These are phyloP conservation scores for Tromatobia lineatoria DNA, from an alignment of 2,888 invertebrate genomes.

Conservation along the genomic window DNA sequence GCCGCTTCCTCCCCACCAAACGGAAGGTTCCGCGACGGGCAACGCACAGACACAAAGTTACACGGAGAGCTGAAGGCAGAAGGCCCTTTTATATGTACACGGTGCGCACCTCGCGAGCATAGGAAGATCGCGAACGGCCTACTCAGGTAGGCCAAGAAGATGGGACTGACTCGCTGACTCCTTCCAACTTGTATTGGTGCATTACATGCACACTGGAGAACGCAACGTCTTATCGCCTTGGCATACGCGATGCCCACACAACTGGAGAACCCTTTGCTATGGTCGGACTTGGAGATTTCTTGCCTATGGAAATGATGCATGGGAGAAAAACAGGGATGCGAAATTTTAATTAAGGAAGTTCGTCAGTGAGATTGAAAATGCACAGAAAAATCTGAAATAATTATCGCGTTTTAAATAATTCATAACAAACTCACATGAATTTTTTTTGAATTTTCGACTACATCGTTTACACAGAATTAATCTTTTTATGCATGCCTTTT, in stretches of 20 bases:
- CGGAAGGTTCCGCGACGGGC: constrained; percentile 43
- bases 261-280: constrained; percentile 2
- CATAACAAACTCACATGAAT: too few species aligned
- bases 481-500: too few species aligned
- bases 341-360: too few species aligned
- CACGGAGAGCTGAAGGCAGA: constrained; percentile 35
- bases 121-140: constrained; percentile 52
- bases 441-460: too few species aligned
- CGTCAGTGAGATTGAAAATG: too few species aligned
- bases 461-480: too few species aligned
- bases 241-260: constrained; percentile 13
- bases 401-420: too few species aligned
- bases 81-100: constrained; percentile 68
- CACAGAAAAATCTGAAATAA: too few species aligned
- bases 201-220: neutral
- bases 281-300: neutral
- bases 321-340: neutral
- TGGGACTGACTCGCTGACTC: constrained; percentile 36
- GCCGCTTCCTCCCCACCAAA: constrained; percentile 61
- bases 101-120: neutral
- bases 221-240: constrained; percentile 33
- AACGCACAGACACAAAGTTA: constrained; percentile 21
- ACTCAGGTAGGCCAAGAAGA: constrained; percentile 65
- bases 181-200: neutral
- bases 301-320: neutral